These are phyloP conservation scores for Helogale parvula DNA, from an alignment of 2,113 vertebrate species.

Conservation along the genomic window DNA sequence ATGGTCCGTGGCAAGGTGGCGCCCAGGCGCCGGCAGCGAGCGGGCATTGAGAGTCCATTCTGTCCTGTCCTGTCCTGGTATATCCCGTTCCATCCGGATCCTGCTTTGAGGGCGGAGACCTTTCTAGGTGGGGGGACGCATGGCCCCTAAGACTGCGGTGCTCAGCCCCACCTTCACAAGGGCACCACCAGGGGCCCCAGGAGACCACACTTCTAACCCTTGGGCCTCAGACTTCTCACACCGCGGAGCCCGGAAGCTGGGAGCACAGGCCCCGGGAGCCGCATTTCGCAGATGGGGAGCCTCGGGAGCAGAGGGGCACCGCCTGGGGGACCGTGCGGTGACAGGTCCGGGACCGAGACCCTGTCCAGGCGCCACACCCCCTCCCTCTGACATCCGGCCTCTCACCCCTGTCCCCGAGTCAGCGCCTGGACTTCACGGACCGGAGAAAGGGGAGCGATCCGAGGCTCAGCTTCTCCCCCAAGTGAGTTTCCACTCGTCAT, in stretches of 20 bases:
- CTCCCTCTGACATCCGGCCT: no score
- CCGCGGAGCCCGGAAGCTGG: accelerated
- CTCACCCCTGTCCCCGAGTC: accelerated
- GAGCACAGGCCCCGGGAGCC: not conserved
- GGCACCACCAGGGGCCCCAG: not conserved
- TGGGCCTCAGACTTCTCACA: not conserved
- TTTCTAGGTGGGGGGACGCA: no score
- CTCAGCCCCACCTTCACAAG: not conserved
- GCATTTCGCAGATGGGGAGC: not conserved
- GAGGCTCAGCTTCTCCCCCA: not conserved
- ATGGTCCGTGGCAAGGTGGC: accelerated
- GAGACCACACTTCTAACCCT: no score
- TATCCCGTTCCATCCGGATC: not conserved
- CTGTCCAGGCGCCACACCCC: accelerated
- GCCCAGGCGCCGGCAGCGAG: not conserved
- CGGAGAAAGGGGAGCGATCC: not conserved
- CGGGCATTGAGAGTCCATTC: not conserved
- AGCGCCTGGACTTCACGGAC: not conserved
- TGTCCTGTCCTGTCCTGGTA: accelerated
- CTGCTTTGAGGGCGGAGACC: not conserved
- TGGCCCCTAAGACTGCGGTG: not conserved
- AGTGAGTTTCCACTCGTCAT: not conserved
- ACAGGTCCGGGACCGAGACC: not conserved
- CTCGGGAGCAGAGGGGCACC: not conserved
- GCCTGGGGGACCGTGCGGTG: not conserved